phyloP scores from a whole-genome alignment of 1,140 invertebrate species.

The Idris sp. region DNA sequence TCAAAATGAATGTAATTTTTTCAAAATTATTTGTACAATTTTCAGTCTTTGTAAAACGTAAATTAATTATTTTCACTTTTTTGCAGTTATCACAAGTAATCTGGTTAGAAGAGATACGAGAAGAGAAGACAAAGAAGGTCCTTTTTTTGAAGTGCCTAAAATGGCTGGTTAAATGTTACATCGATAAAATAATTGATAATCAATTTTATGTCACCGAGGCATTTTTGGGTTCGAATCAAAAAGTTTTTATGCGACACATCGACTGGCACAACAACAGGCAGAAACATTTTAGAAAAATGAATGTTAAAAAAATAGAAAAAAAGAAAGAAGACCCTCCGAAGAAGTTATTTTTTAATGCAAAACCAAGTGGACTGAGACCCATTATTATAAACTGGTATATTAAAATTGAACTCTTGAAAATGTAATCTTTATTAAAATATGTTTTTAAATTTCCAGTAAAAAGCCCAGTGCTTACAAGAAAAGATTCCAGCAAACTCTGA shows the following conservation, averaged over 20 bases:
- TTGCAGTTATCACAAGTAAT: slow-evolving; percentile 17
- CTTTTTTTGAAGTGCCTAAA: slow-evolving; percentile 31
- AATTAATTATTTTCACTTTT: slow-evolving; percentile 12
- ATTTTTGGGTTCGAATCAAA: slow-evolving; percentile 29
- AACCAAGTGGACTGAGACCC: slow-evolving; percentile 19
- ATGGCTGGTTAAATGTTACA: slow-evolving; percentile 32
- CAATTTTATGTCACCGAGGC: slow-evolving; percentile 44
- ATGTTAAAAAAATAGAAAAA: background rate
- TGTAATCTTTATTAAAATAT: no score
- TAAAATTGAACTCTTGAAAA: no score
- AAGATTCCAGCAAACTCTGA: slow-evolving; percentile 7
- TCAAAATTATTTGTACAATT: slow-evolving; percentile 3
- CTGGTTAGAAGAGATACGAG: slow-evolving; percentile 19
- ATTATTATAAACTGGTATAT: slow-evolving; percentile 16
- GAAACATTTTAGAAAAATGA: slow-evolving; percentile 11
- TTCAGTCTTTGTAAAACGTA: no score
- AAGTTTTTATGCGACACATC: slow-evolving; percentile 38
- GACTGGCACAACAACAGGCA: slow-evolving; percentile 30
- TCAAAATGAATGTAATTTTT: slow-evolving; percentile 43
- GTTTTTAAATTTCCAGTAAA: no score
- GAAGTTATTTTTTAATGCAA: slow-evolving; percentile 16
- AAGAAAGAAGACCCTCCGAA: background rate
- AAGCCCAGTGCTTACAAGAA: no score
- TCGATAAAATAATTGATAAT: slow-evolving; percentile 39
- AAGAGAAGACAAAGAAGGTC: background rate